A percentile compares a stretch with the other conserved stretches of the same genome.
These are phyloP conservation scores for Melanocharis versteri DNA, from an alignment of 2,113 vertebrate species.

Conservation along the genomic window DNA sequence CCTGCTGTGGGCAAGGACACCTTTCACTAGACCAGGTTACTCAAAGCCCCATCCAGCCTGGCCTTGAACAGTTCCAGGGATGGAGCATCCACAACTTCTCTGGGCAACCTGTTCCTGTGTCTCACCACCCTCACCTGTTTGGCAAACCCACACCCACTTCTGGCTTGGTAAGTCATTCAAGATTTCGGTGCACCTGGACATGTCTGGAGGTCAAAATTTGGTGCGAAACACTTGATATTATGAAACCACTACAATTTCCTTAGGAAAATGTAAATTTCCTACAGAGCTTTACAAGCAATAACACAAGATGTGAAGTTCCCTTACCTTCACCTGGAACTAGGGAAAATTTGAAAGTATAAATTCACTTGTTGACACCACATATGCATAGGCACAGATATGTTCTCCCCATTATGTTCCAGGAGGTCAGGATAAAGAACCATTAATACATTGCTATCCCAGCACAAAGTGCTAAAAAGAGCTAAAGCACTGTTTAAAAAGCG, in stretches of 20 bases:
- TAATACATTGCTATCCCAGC: background rate
- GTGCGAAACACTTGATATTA: background rate
- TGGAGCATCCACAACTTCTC: background rate
- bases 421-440: background rate
- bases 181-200: background rate
- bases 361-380: background rate
- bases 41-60: background rate
- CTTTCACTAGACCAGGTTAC: background rate
- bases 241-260: background rate
- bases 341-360: background rate
- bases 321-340: background rate
- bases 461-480: background rate
- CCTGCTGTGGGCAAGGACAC: too few relatives aligned
- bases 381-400: background rate
- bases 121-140: background rate
- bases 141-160: background rate
- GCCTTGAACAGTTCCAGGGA: background rate
- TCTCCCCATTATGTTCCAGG: background rate
- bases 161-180: background rate
- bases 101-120: background rate
- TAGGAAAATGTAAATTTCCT: background rate
- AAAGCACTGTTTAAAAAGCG: background rate
- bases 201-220: background rate
- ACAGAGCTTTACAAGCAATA: background rate
- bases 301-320: background rate